Conservation (phyloP, 1,140 invertebrate species). For the Drosophila lacertosa region DNA sequence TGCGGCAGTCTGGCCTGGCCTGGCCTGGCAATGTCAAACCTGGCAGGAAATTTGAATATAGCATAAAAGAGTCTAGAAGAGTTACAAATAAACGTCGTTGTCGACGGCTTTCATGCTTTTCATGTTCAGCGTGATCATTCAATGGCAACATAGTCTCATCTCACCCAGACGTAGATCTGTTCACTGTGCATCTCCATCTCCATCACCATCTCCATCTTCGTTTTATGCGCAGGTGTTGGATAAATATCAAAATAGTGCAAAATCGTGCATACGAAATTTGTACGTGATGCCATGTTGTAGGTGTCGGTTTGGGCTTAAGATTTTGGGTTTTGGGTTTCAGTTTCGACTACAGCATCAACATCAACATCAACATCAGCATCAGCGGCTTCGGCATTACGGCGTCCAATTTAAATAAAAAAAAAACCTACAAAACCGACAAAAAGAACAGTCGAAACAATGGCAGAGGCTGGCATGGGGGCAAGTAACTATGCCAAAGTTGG, state of each 20-base stretch:
- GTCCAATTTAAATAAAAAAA: conserved; percentile 47
- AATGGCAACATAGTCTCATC: conserved; percentile 44
- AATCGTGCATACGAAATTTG: conserved; percentile 82
- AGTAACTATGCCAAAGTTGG: conserved; percentile 37
- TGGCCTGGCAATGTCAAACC: conserved; percentile 46
- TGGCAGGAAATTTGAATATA: conserved; percentile 61
- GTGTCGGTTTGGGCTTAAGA: conserved; percentile 62
- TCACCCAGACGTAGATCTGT: conserved; percentile 42
- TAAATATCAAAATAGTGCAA: conserved; percentile 82
- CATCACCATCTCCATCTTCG: conserved; percentile 47
- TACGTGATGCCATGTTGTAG: conserved; percentile 82
- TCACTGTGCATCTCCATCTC: conserved; percentile 47
- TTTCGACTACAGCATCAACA: conserved; percentile 7
- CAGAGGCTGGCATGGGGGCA: conserved; percentile 25
- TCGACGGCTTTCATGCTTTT: conserved; percentile 67
- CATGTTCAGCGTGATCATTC: conserved; percentile 69
- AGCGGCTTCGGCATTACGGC: conserved; percentile 16
- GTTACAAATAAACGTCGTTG: conserved; percentile 38
- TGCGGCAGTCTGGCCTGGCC: neutral
- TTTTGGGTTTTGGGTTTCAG: conserved; percentile 54
- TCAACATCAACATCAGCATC: neutral
- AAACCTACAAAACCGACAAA: conserved; percentile 27
- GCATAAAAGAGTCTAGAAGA: conserved; percentile 36
- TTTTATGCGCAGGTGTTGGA: conserved; percentile 80
- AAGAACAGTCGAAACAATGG: conserved; percentile 65